Evolutionary conservation across 2,113 vertebrate species (phyloP).

Genomic region (Clarias batrachus): DNA sequence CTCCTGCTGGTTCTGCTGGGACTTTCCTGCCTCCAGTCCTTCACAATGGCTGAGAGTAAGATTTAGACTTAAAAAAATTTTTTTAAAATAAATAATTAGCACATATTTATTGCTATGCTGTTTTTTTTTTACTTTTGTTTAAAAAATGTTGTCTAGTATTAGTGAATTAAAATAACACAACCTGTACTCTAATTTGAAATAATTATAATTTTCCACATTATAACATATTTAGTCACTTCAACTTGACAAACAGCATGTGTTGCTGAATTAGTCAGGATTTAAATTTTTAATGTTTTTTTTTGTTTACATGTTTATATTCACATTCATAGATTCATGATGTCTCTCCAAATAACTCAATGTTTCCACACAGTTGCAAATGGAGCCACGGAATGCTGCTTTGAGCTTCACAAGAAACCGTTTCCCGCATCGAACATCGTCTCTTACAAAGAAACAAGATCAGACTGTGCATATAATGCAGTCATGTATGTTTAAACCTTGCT

Average conservation of each 20-base stretch:
- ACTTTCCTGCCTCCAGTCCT: background rate
- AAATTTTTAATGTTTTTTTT: no score
- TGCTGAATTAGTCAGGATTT: no score
- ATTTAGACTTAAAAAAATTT: no score
- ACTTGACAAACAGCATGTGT: no score
- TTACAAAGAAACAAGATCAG: background rate
- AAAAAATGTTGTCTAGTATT: background rate
- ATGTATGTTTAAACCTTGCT: conserved; percentile 57
- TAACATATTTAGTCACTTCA: no score
- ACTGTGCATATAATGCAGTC: conserved; percentile 43
- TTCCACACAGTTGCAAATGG: background rate
- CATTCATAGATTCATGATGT: no score
- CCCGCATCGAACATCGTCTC: conserved; percentile 34
- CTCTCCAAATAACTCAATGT: background rate
- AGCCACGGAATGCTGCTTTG: background rate
- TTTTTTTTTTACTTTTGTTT: background rate
- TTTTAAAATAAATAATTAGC: no score
- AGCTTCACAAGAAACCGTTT: background rate
- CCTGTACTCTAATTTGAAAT: no score
- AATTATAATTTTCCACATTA: no score
- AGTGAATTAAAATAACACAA: no score
- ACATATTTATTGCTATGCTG: background rate
- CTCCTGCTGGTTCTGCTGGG: background rate
- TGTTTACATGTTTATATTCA: no score
- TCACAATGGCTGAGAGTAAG: background rate